Percentiles rank a stretch among this genome's conserved stretches.
phyloP scores from a whole-genome alignment of 2,888 invertebrate species.

The Salticus scenicus region DNA sequence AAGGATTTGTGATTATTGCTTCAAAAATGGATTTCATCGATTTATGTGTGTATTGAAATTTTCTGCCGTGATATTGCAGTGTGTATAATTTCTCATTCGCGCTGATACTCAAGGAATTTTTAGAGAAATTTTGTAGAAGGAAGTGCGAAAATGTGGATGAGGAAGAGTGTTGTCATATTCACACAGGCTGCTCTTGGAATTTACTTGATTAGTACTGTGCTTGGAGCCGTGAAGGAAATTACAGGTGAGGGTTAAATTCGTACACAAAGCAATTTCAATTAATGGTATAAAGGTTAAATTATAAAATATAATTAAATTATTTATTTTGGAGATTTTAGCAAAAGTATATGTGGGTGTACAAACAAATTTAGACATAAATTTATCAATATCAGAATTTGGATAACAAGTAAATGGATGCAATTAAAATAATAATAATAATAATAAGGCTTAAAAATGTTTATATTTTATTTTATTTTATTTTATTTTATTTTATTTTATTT shows the following conservation, averaged over 20 bases:
- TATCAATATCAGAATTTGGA: too few relatives aligned
- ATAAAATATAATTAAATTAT: too few relatives aligned
- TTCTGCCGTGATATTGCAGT: not conserved
- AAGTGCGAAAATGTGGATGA: not conserved
- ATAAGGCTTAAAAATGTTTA: too few relatives aligned
- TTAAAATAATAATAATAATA: too few relatives aligned
- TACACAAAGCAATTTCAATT: not conserved
- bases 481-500: too few relatives aligned
- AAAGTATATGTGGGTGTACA: too few relatives aligned
- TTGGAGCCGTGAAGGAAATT: constrained; percentile 37
- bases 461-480: too few relatives aligned
- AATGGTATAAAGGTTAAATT: too few relatives aligned
- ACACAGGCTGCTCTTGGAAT: constrained; percentile 42
- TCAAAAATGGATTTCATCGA: not conserved
- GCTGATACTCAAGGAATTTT: not conserved
- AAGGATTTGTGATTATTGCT: not conserved
- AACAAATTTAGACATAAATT: too few relatives aligned
- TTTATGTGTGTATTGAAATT: not conserved
- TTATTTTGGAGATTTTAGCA: too few relatives aligned
- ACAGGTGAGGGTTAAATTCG: constrained; percentile 30
- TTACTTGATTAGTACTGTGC: constrained; percentile 34
- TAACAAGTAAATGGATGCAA: too few relatives aligned
- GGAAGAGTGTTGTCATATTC: not conserved
- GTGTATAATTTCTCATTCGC: not conserved
- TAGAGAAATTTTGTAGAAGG: not conserved